These are phyloP conservation scores for Podarcis muralis DNA, from an alignment of 2,113 vertebrate genomes.

Conservation along the genomic window DNA sequence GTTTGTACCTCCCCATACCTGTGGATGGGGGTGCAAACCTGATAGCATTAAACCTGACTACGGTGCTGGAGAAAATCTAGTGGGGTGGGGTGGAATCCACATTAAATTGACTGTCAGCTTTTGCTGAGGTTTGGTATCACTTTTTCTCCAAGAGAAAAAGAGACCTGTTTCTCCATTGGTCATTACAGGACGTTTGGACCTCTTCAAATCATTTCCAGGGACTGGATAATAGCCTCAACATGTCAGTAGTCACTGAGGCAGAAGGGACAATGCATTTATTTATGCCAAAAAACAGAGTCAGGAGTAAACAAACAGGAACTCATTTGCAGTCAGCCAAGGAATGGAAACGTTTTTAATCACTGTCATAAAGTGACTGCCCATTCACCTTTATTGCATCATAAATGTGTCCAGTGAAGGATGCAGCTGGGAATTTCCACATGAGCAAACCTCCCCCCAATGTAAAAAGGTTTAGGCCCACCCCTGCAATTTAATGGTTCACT, in stretches of 20 bases:
- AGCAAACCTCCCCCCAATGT: conserved; percentile 27
- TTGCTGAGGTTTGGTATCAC: neutral
- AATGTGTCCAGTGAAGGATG: conserved; percentile 34
- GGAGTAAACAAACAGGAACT: conserved; percentile 2
- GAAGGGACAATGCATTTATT: neutral
- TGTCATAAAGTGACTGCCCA: conserved; percentile 17
- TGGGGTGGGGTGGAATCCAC: neutral
- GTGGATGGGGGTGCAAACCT: neutral
- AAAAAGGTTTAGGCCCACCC: conserved; percentile 31
- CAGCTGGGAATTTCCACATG: conserved; percentile 50
- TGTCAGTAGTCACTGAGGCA: neutral
- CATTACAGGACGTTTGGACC: neutral
- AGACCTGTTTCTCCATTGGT: neutral
- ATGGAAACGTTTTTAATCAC: conserved; percentile 43
- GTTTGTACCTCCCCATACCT: neutral
- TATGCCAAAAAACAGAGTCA: neutral
- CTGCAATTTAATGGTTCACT: conserved; percentile 54
- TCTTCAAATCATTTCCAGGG: neutral
- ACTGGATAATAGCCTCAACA: neutral
- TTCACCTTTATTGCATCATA: conserved; percentile 27
- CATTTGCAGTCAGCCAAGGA: conserved; percentile 14
- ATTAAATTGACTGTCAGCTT: neutral
- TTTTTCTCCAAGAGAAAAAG: neutral
- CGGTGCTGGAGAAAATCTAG: neutral
- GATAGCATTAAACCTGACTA: neutral